phyloP scores from a whole-genome alignment of 2,888 invertebrate species.

The Eilema caniola region DNA sequence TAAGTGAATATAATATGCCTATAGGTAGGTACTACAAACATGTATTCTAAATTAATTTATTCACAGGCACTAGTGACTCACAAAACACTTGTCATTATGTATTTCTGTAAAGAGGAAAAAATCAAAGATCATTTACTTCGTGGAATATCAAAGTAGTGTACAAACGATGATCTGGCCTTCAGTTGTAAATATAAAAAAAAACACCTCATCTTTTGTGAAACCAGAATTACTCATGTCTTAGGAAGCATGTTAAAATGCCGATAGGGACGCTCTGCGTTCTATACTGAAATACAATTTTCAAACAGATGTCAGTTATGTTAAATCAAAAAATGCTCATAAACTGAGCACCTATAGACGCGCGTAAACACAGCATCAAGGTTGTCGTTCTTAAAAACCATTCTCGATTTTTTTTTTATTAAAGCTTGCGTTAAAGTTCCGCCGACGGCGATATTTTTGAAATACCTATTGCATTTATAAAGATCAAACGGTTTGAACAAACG shows the following conservation, averaged over 20 bases:
- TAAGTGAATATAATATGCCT: background rate
- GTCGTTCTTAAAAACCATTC: slow-evolving; percentile 83
- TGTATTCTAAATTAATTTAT: background rate
- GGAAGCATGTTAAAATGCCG: slow-evolving; percentile 28
- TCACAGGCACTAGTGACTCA: background rate
- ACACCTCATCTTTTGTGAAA: slow-evolving; percentile 42
- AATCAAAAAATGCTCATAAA: slow-evolving; percentile 78
- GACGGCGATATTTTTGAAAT: slow-evolving; percentile 83
- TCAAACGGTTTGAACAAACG: slow-evolving; percentile 84
- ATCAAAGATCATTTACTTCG: slow-evolving; percentile 29
- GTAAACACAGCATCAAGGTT: slow-evolving; percentile 83
- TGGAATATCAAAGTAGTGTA: slow-evolving; percentile 37
- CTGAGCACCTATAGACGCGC: slow-evolving; percentile 71
- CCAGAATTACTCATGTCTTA: slow-evolving; percentile 34
- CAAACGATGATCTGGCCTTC: slow-evolving; percentile 22
- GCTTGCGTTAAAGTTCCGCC: slow-evolving; percentile 71
- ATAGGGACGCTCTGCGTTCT: slow-evolving; percentile 45
- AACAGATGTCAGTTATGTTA: slow-evolving; percentile 74
- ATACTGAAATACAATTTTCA: slow-evolving; percentile 66
- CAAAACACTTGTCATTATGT: background rate
- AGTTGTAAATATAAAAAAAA: slow-evolving; percentile 44
- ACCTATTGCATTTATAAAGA: slow-evolving; percentile 86
- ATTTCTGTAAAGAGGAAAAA: background rate
- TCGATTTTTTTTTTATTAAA: slow-evolving; percentile 77
- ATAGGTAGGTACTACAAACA: background rate